Conservation (phyloP, 2,113 vertebrate species). For the Prietella phreatophila region DNA sequence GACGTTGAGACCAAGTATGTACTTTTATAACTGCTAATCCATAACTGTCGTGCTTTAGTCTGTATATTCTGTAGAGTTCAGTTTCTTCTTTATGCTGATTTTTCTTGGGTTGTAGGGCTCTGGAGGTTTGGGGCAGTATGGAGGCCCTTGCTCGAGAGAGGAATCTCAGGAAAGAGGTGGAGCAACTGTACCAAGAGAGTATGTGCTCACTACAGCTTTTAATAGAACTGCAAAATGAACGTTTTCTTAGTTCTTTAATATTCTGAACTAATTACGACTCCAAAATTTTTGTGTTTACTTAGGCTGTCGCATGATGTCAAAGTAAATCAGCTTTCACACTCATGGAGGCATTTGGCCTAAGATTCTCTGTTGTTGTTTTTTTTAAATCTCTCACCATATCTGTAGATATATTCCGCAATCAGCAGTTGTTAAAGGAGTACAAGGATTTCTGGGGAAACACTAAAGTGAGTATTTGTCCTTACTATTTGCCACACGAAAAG, state of each 20-base stretch:
- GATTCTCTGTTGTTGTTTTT: neutral
- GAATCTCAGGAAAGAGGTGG: conserved; percentile 85
- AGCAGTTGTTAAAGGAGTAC: conserved; percentile 91
- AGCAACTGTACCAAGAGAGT: conserved; percentile 93
- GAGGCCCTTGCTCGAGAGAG: conserved; percentile 91
- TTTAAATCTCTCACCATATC: neutral
- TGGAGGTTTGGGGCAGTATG: conserved; percentile 95
- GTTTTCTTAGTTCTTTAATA: neutral
- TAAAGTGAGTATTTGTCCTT: conserved; percentile 76
- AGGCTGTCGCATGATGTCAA: neutral
- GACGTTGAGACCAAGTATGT: conserved; percentile 95
- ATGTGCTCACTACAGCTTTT: conserved; percentile 62
- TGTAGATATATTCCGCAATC: conserved; percentile 89
- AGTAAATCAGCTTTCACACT: neutral
- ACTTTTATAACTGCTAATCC: neutral
- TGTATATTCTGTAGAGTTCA: neutral
- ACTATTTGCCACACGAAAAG: neutral
- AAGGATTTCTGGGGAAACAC: conserved; percentile 95
- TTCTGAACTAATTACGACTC: no score
- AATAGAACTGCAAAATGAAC: neutral
- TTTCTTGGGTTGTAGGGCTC: conserved; percentile 72
- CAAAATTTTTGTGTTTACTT: neutral
- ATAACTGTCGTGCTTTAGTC: neutral
- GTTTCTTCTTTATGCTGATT: conserved; percentile 34
- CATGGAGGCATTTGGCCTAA: neutral